phyloP scores from a whole-genome alignment of 2,113 vertebrate species.

The Pagrus major region DNA sequence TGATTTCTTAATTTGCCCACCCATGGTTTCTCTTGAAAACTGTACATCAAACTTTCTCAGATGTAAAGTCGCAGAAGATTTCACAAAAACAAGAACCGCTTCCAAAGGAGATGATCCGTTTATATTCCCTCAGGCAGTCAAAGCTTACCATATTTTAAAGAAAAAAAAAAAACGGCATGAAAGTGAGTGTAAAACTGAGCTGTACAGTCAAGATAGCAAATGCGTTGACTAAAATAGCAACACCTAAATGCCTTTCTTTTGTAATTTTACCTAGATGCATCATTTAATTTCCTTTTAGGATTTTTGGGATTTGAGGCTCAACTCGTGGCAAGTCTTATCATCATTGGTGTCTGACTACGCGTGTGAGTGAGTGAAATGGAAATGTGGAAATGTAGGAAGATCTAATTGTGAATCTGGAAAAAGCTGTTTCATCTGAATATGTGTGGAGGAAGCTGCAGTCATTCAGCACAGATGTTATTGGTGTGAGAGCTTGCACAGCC shows the following conservation, averaged over 20 bases:
- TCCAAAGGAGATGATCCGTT: background rate
- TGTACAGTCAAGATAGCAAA: background rate
- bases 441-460: constrained; percentile 24
- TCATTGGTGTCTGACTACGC: background rate
- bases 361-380: background rate
- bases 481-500: too few species aligned
- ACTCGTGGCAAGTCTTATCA: background rate
- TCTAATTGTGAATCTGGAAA: constrained; percentile 43
- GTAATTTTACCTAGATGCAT: background rate
- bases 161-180: too few species aligned
- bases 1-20: constrained; percentile 40
- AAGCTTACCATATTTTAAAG: constrained; percentile 27
- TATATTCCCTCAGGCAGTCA: background rate
- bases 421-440: constrained; percentile 41
- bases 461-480: constrained; percentile 67
- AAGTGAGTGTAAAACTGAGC: too few species aligned
- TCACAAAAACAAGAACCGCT: background rate
- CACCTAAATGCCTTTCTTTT: background rate
- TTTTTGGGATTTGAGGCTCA: background rate
- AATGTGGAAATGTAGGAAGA: constrained; percentile 34
- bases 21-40: constrained; percentile 16
- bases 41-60: constrained; percentile 16
- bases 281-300: background rate
- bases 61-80: background rate
- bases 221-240: background rate